Base-by-base conservation (phyloP, 2,888 invertebrate species). In the Nemoura dubitans region DNA sequence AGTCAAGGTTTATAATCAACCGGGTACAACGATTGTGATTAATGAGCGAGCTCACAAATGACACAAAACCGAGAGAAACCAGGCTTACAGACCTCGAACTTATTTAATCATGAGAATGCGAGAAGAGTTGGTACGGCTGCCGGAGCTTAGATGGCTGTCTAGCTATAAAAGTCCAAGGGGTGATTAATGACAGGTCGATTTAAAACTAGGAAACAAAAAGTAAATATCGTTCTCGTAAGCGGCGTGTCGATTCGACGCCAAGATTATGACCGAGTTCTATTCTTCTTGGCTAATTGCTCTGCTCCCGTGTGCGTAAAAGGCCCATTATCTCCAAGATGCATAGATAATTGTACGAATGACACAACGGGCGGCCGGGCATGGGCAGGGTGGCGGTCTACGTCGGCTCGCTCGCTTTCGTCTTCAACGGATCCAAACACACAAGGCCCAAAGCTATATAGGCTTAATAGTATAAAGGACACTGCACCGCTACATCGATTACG, bases 401-500 rank as follows among this genome's bases (percentile, higher is more conserved):
- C 59, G 59, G 59, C 59, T 59, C 59, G 16, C 59, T 21, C 59
- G 59, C 21, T 59, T 59, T 59, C 59, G 21, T 3, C 59, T 59
- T 21, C 59, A 59, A 59, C 59, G 59, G 59, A 2, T 59, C 59
- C 59, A 21, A 59, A 21, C 21, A 59, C 59, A 59, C 59, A 36
- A 14, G 59, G 21, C 21, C 14, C 59, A 59, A 59, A 59, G 59
- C 59, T 14, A 10, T 36, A n/a, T n/a, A 21, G 59, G 59, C 59
- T 59, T 59, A 59, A 59, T 21, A 21, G 2, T 21, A 21, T 59
- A 59, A 59, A 59, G 59, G 59, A 59, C 59, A 59, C 14, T 59
- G 59, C n/a, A n/a, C 59, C 59, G 59, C 59, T 59, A 59, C 59
- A 59, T 59, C 59, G 59, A 59, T 59, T 59, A 59, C 59, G 59